Conservation (phyloP, 2,888 invertebrate species). For the Zhengitettix transpicula region DNA sequence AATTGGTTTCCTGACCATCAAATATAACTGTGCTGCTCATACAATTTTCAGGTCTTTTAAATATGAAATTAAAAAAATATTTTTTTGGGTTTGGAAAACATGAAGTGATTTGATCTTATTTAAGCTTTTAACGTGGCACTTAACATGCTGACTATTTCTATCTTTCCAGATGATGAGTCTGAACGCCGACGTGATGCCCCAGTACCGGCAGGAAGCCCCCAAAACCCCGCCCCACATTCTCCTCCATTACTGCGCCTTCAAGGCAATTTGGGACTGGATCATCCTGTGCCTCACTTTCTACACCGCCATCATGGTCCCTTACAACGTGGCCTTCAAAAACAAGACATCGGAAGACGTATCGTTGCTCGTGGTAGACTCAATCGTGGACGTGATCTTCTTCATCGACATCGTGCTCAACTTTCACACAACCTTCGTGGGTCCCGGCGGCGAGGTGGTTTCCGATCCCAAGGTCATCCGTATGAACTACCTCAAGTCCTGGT, state of each 20-base stretch:
- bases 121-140: no score
- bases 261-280: constrained; percentile 99
- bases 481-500: constrained; percentile 99
- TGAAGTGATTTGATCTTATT: no score
- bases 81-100: no score
- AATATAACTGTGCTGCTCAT: no score
- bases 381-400: constrained; percentile 99
- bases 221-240: constrained; percentile 99
- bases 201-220: constrained; percentile 97
- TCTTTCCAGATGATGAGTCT: constrained; percentile 78
- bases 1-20: no score
- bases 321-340: constrained; percentile 99
- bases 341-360: constrained; percentile 95
- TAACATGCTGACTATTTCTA: no score
- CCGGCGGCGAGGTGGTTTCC: constrained; percentile 89
- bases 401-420: constrained; percentile 99
- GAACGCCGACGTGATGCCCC: constrained; percentile 94
- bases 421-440: constrained; percentile 99
- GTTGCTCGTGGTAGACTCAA: constrained; percentile 77
- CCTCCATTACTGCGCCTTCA: constrained; percentile 98
- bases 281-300: constrained; percentile 99
- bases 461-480: constrained; percentile 96
- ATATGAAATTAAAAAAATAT: no score
- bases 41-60: no score
- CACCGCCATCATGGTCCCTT: constrained; percentile 96